phyloP scores from a whole-genome alignment of 1,140 invertebrate genomes.

The Lasioglossum baleicum region DNA sequence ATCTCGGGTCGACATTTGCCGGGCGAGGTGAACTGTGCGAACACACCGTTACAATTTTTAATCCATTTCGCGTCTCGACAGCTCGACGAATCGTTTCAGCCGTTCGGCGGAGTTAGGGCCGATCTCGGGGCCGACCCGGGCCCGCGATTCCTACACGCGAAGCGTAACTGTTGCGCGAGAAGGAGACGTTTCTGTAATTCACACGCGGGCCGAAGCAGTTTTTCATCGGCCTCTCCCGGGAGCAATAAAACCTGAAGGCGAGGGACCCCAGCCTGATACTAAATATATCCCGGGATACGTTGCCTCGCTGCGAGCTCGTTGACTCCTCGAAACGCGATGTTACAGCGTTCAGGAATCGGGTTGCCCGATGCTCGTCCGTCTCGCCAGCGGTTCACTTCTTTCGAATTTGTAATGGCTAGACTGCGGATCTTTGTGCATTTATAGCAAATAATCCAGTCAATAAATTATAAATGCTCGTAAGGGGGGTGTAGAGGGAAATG shows the following conservation, averaged over 20 bases:
- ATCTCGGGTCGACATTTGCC: no score
- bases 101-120: not conserved
- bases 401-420: no score
- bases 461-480: no score
- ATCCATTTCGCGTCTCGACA: not conserved
- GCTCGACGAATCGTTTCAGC: not conserved
- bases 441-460: no score
- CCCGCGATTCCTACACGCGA: not conserved
- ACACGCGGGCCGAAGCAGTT: constrained; percentile 51
- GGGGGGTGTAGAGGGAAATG: no score
- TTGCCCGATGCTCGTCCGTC: no score
- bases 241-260: constrained; percentile 39
- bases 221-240: constrained; percentile 50
- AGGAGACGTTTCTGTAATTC: constrained; percentile 53
- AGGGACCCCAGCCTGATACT: constrained; percentile 17
- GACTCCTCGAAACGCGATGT: constrained; percentile 20
- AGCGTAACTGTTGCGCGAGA: constrained; percentile 28
- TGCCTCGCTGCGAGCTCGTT: not conserved
- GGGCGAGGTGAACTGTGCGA: not conserved
- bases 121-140: not conserved
- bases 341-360: not conserved
- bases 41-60: constrained; percentile 1
- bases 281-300: constrained; percentile 40
- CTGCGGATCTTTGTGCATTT: no score
- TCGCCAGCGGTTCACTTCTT: no score